Conservation (phyloP, 2,797 vertebrate genomes). For the Onychomys torridus region DNA sequence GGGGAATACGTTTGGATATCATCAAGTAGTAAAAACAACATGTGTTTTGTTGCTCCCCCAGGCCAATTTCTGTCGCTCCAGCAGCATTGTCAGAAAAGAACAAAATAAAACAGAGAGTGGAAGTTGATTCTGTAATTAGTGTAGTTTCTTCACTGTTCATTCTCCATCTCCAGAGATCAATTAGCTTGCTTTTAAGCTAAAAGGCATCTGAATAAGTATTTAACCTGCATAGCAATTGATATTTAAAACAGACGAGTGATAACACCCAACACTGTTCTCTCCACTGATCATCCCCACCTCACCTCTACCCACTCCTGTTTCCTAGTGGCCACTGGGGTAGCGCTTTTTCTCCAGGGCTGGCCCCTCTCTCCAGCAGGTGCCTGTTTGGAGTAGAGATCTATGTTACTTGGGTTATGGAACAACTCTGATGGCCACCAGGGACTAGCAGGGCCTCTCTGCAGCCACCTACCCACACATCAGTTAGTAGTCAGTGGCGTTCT, state of each 20-base stretch:
- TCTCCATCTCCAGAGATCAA: conserved; percentile 88
- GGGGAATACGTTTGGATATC: not conserved
- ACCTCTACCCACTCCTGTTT: not conserved
- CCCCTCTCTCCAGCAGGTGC: not conserved
- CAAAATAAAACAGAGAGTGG: conserved; percentile 69
- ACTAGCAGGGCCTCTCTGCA: not conserved
- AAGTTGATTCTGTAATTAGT: conserved; percentile 87
- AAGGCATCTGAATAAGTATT: conserved; percentile 87
- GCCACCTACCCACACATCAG: not conserved
- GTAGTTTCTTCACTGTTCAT: conserved; percentile 83
- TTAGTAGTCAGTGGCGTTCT: not conserved
- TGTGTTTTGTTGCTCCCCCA: not conserved
- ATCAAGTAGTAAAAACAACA: conserved; percentile 29
- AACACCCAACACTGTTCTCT: conserved; percentile 56
- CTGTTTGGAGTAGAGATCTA: not conserved
- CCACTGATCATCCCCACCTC: not conserved
- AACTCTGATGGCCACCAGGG: not conserved
- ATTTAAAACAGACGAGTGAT: conserved; percentile 85
- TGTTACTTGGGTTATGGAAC: not conserved
- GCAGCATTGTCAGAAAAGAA: conserved; percentile 68
- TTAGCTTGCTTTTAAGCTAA: conserved; percentile 88
- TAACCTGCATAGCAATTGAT: conserved; percentile 87
- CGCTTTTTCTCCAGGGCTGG: not conserved
- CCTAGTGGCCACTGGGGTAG: not conserved
- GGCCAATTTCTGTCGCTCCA: conserved; percentile 51